Percentiles rank a stretch among this genome's conserved stretches.
Evolutionary conservation across 2,113 vertebrate species (phyloP).

Genomic region (Oreochromis tanganicae): DNA sequence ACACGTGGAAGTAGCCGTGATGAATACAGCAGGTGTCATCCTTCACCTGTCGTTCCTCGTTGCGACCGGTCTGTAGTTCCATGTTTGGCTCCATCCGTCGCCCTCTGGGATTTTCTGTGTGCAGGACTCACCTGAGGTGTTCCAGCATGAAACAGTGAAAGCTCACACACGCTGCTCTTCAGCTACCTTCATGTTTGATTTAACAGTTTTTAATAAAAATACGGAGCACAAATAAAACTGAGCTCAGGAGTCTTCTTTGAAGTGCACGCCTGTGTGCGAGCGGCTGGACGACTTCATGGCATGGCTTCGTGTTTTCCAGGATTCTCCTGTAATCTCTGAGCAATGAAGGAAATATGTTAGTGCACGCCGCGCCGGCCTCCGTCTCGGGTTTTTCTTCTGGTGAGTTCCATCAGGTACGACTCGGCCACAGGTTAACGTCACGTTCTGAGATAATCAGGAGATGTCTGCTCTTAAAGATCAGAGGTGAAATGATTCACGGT

Average conservation of each 20-base stretch:
- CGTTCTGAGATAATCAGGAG: not conserved
- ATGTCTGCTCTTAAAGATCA: not conserved
- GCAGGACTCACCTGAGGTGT: not conserved
- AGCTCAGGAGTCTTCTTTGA: not conserved
- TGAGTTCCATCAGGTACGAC: not conserved
- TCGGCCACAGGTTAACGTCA: not conserved
- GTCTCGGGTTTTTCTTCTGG: not conserved
- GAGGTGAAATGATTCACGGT: not conserved
- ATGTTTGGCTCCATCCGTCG: not conserved
- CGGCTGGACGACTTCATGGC: not conserved
- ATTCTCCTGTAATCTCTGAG: not conserved
- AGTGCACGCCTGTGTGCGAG: not conserved
- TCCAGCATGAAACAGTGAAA: not conserved
- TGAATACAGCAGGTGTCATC: not conserved
- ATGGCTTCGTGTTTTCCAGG: not conserved
- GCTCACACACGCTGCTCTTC: not conserved
- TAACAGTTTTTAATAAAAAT: not conserved
- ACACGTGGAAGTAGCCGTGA: not conserved
- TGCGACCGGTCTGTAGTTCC: not conserved
- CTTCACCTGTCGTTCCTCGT: not conserved
- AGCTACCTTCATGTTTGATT: not conserved
- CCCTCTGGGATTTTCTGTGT: not conserved
- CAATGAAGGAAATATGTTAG: rapidly evolving
- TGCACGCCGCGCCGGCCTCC: not conserved
- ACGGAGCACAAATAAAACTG: not conserved